Conservation (phyloP, 2,888 invertebrate genomes). For the Exephanes ischioxanthus region DNA sequence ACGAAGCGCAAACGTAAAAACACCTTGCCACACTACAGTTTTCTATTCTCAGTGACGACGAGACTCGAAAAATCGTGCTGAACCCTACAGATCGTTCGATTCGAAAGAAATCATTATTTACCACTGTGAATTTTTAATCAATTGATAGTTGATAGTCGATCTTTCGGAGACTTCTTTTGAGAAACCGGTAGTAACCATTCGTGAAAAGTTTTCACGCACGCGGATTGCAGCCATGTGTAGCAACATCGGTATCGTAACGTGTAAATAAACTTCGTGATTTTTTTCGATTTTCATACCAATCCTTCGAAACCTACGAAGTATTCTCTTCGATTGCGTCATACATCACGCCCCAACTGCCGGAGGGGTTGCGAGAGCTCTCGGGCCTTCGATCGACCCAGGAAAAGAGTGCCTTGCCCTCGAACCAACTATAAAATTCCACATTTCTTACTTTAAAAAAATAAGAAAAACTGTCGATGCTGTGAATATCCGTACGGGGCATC, state of each 20-base stretch:
- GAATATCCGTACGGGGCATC: background rate
- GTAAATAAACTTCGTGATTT: background rate
- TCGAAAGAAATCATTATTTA: background rate
- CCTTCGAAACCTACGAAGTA: background rate
- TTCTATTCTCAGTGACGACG: background rate
- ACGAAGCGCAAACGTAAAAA: constrained; percentile 1
- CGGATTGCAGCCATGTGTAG: background rate
- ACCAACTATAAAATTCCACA: background rate
- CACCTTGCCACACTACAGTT: background rate
- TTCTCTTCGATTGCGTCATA: constrained; percentile 38
- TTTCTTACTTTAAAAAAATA: background rate
- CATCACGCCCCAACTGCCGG: constrained; percentile 4
- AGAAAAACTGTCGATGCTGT: background rate
- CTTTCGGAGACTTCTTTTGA: background rate
- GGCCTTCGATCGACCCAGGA: constrained; percentile 37
- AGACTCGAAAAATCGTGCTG: background rate
- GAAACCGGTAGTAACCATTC: background rate
- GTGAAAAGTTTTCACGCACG: constrained; percentile 19
- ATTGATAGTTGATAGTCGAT: background rate
- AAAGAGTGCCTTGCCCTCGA: constrained; percentile 5
- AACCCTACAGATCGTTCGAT: background rate
- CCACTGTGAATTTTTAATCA: background rate
- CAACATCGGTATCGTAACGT: background rate
- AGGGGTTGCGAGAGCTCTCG: constrained; percentile 15
- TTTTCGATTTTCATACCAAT: background rate